A percentile compares a stretch with the other conserved stretches of the same genome.
Conservation (phyloP, 2,888 invertebrate genomes). For the Philopedon plagiatum region DNA sequence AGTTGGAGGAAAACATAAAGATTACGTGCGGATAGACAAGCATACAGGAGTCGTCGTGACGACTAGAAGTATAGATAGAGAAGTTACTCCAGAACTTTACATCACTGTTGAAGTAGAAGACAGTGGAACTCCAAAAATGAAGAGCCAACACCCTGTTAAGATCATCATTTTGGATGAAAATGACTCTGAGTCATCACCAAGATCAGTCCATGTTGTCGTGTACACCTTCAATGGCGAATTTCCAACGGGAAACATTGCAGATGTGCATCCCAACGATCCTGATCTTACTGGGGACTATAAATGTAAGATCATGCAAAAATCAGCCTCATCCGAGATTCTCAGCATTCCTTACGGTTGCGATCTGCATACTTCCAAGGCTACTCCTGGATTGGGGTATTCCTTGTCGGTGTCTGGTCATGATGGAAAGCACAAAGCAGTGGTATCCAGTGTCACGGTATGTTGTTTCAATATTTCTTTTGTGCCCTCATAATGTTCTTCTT, state of each 20-base stretch:
- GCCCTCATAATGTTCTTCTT: neutral
- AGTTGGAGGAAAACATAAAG: constrained; percentile 84
- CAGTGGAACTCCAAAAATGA: constrained; percentile 87
- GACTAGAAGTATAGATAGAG: constrained; percentile 85
- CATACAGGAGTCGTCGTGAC: constrained; percentile 87
- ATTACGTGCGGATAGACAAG: constrained; percentile 82
- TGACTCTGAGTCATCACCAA: constrained; percentile 89
- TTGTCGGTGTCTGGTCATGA: constrained; percentile 91
- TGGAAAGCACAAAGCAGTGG: constrained; percentile 88
- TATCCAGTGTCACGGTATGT: constrained; percentile 85
- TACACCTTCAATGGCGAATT: constrained; percentile 83
- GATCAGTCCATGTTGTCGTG: constrained; percentile 86
- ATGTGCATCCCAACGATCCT: constrained; percentile 93
- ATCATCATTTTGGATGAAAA: constrained; percentile 89
- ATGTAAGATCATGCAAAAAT: constrained; percentile 83
- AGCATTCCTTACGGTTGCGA: constrained; percentile 85
- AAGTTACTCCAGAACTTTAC: constrained; percentile 81
- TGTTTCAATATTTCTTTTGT: constrained; percentile 65
- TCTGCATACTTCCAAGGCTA: constrained; percentile 81
- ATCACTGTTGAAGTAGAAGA: constrained; percentile 89
- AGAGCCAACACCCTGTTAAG: constrained; percentile 82
- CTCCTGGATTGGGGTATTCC: constrained; percentile 81
- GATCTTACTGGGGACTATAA: constrained; percentile 92
- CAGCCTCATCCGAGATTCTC: constrained; percentile 74
- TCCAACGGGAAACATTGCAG: constrained; percentile 88